phyloP scores from a whole-genome alignment of 2,797 vertebrate species.

The Sorex maritimensis region DNA sequence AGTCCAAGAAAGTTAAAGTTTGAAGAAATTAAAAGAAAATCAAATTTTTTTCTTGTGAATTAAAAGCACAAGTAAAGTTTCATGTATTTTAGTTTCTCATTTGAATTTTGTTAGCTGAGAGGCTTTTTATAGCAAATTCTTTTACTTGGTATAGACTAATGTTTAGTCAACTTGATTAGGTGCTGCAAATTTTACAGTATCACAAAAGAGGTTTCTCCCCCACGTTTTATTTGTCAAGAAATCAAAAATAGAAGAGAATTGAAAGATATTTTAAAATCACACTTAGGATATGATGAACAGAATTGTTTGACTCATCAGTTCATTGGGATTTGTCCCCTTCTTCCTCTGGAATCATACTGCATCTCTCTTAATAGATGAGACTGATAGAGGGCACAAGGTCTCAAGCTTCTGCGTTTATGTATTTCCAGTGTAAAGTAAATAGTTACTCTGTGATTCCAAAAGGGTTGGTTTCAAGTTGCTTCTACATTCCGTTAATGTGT shows the following conservation, averaged over 20 bases:
- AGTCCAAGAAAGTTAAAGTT: conserved; percentile 19
- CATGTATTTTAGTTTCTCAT: background rate
- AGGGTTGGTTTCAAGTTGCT: background rate
- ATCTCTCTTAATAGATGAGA: background rate
- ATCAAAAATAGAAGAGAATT: background rate
- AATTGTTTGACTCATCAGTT: background rate
- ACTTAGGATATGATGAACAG: background rate
- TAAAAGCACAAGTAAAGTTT: conserved; percentile 54
- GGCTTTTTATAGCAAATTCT: background rate
- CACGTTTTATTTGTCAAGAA: conserved; percentile 11
- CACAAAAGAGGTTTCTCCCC: background rate
- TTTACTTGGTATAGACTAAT: background rate
- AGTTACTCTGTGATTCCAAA: too few species aligned
- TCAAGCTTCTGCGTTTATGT: background rate
- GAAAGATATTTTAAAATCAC: background rate
- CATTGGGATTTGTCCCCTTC: background rate
- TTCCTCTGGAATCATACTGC: background rate
- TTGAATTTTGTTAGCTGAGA: background rate
- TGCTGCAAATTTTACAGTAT: conserved; percentile 3
- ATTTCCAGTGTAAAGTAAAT: background rate
- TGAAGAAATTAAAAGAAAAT: conserved; percentile 56
- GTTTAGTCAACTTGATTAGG: background rate
- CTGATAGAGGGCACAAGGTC: background rate
- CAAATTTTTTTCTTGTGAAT: conserved; percentile 7
- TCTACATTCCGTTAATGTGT: background rate